Base-by-base conservation (phyloP, 2,113 vertebrate genomes). In the Typhlomys cinereus region DNA sequence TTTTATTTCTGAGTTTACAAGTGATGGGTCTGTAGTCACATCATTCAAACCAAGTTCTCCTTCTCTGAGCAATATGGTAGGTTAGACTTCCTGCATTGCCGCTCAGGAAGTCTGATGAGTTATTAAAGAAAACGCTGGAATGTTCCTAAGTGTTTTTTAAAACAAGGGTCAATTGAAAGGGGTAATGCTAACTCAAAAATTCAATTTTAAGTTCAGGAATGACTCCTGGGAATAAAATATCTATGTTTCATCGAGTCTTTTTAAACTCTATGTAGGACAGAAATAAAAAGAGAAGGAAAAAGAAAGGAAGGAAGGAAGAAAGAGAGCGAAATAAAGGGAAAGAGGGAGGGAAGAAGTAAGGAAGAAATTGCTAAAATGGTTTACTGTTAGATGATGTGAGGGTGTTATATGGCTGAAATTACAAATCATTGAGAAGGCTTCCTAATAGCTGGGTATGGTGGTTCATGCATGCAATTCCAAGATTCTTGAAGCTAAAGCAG, bases 121-220 rank as follows among this genome's bases (percentile, higher is more conserved):
- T 48, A 79, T 85, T 88, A n/a, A 85, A 80, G 57, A 85, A 88
- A 75, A 20, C 21, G 48, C 75, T 88, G 13, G 44, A 81, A 54
- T 64, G 34, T 89, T 95, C 52, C 46, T 36, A 85, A 75, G 39
- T 85, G 39, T 52, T 50, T 92, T 90, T 64, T 89, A 86, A 62
- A 81, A 81, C 11, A 46, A 46, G 59, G 44, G 29, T 62, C 29
- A 81, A 74, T 76, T 85, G 17, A 15, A n/a, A n/a, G 57, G 25
- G 29, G 14, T 44, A 78, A 57, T 54, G 31, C 59, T 61, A 46
- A 69, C 44, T 89, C 59, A 66, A 91, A 69, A 64, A 70, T 75
- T 89, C 39, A 73, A 48, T 36, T 48, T 59, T 80, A 91, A 25
- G 61, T 62, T 95, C 44, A 85, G 23, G 85, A 89, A 41, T 39